Evolutionary conservation across 2,888 invertebrate genomes (phyloP), one percentile per base, ranked within the genome.

Genomic region (Boloria euphrosyne): DNA sequence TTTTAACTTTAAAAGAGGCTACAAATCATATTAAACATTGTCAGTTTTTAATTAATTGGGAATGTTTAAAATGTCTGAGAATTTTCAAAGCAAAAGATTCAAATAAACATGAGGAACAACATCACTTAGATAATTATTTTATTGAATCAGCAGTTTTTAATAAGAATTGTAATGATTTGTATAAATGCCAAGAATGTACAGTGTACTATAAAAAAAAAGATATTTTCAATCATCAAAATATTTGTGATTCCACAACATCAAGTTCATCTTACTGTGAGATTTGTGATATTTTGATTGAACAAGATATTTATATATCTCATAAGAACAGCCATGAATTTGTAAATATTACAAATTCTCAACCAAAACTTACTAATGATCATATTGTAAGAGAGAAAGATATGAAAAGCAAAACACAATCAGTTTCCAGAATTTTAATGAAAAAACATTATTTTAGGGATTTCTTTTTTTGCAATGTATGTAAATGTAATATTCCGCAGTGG

Each of bases 221-320:
- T 38, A 38, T 83, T 72, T 68, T 79, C 14, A 54, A 71, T 50
- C 89, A 89, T 71, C 78, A 73, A 71, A 18, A 66, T 57, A 70
- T 69, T 43, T 89, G 89, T 74, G 80, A 74, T 53, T 67, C 61
- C 38, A 72, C 75, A 68, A 67, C 75, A 53, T 72, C 73, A 10
- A 71, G 78, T 44, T 80, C 82, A 47, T 67, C 72, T 4, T 81
- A 83, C 70, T 89, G 89, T 73, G 80, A 76, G 65, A 55, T 72
- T 60, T 89, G 89, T 75, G 82, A 86, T 67, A 80, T 85, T 73
- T 73, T 84, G 66, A 74, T 89, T 62, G 83, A 85, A 66, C 47
- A 69, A 58, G 17, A 63, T 44, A 58, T 58, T 46, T 62, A 65
- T 52, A 13, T 59, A 51, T 44, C 38, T 18, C 68, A 68, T 47